Base-by-base conservation (phyloP, 1,140 invertebrate species). In the Aphidius ervi region DNA sequence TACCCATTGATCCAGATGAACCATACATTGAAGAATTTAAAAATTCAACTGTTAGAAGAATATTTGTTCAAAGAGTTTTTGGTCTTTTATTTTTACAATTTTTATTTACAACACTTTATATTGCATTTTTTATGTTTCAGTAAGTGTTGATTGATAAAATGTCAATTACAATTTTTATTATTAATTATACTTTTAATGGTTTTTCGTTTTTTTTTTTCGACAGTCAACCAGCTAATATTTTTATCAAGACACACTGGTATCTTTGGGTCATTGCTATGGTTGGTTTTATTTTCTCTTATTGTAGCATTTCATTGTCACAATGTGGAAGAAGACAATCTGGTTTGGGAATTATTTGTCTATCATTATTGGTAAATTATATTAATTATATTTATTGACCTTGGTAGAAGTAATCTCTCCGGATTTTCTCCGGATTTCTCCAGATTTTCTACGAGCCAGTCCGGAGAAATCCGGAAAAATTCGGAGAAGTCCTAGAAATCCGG, bases 351-450 rank as follows among this genome's bases (percentile, higher is more conserved):
- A 81, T 84, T 53, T 78, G 78, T 56, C 74, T 86, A 1, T 64
- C 62, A 43, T 58, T 83, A 5, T 78, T 85, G 77, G 83, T 84
- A 75, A 81, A 72, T 50, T n/a, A n/a, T n/a, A n/a, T n/a, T 60
- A n/a, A 56, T 49, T 31, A 16, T 56, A 23, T 1, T 52, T 46
- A 20, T 16, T 16, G 16, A 16, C 16, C 16, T 16, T 16, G 16
- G 16, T 16, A 16, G 16, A 16, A 16, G 1, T 16, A 16, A 16
- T 1, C 16, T 16, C 16, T 16, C 16, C 16, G 16, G 16, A 16
- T 16, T 16, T 16, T 16, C 16, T 16, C 16, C 16, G 16, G 16
- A 16, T 16, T 16, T 16, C 16, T 16, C 16, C 16, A 16, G 16
- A 16, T 16, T 16, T 16, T 16, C 16, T 16, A 16, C 16, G 16